Evolutionary conservation across 2,113 vertebrate genomes (phyloP).

Genomic region (Pelecanoides urinatrix): DNA sequence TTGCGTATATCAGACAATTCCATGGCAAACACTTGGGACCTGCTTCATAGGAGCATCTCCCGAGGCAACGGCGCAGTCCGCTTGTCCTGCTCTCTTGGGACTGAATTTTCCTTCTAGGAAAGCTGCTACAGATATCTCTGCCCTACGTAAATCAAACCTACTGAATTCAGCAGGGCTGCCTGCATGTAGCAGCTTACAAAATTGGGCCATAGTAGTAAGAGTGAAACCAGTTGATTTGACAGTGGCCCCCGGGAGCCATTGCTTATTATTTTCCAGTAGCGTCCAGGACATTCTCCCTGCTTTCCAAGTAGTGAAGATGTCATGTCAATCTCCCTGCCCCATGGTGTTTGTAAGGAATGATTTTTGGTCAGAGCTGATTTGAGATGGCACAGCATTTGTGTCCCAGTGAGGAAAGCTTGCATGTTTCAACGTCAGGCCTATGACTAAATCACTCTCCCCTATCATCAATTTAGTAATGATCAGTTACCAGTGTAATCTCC

Average conservation of each 20-base stretch:
- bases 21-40: neutral
- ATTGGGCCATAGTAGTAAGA: neutral
- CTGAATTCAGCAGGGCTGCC: neutral
- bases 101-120: neutral
- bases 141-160: neutral
- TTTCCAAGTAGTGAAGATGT: conserved; percentile 41
- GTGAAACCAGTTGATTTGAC: neutral
- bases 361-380: neutral
- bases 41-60: neutral
- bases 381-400: neutral
- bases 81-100: neutral
- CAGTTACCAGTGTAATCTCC: neutral
- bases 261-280: neutral
- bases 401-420: neutral
- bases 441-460: neutral
- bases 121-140: neutral
- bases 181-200: neutral
- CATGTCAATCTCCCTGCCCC: neutral
- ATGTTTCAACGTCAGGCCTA: neutral
- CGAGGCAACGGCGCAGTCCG: neutral
- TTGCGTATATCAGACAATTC: neutral
- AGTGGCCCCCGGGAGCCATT: neutral
- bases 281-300: neutral
- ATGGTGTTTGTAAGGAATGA: neutral
- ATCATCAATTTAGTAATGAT: neutral